A percentile compares a stretch with the other conserved stretches of the same genome.
Conservation (phyloP, 2,797 vertebrate genomes). For the Odontamblyopus rebecca region DNA sequence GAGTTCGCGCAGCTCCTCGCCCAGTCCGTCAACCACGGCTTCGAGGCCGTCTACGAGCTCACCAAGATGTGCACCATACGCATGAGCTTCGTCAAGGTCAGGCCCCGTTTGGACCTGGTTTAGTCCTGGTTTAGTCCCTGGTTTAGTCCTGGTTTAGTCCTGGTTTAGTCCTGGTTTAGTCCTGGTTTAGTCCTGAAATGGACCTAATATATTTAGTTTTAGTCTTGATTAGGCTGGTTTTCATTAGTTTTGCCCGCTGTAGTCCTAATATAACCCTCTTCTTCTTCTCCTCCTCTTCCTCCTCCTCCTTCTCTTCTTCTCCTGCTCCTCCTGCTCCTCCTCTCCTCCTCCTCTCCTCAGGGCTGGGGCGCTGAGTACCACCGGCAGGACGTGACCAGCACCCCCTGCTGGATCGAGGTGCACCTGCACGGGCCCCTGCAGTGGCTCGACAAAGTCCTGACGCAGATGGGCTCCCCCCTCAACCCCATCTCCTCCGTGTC, state of each 20-base stretch:
- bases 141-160: too few species aligned
- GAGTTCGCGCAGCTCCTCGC: conserved; percentile 95
- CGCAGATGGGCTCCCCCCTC: conserved; percentile 98
- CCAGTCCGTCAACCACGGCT: conserved; percentile 96
- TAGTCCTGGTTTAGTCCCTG: neutral
- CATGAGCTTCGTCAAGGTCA: conserved; percentile 96
- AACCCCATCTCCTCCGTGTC: conserved; percentile 98
- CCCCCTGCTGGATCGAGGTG: conserved; percentile 99
- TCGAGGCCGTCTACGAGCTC: conserved; percentile 96
- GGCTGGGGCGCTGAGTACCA: conserved; percentile 99
- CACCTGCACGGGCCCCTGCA: conserved; percentile 97
- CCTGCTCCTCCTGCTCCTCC: too few species aligned
- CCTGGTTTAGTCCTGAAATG: too few species aligned
- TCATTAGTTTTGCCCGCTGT: too few species aligned
- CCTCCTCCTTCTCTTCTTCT: too few species aligned
- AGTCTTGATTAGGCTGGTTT: too few species aligned
- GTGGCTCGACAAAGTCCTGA: conserved; percentile 99
- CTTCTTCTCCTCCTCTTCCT: neutral
- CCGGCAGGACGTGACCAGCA: conserved; percentile 98
- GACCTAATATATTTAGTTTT: too few species aligned
- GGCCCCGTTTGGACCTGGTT: conserved; percentile 7
- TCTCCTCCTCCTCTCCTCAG: conserved; percentile 58
- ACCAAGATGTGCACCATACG: conserved; percentile 99
- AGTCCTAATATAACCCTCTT: too few species aligned
- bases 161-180: too few species aligned